Evolutionary conservation across 2,888 invertebrate species (phyloP).

Genomic region (Caenorhabditis wallacei): DNA sequence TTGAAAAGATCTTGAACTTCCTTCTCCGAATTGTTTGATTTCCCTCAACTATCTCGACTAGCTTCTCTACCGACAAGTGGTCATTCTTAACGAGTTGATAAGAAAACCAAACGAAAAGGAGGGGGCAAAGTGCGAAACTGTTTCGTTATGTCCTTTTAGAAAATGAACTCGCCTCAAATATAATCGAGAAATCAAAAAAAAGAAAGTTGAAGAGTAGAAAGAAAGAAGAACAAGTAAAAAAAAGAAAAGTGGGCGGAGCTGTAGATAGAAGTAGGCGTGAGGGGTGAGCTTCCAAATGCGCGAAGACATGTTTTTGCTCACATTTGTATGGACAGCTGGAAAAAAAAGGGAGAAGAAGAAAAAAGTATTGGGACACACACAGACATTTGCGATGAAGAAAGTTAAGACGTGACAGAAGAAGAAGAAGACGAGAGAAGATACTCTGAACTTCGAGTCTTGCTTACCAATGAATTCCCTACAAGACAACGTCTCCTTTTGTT

Average conservation of each 20-base stretch:
- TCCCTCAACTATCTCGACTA: conserved; percentile 13
- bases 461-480: conserved; percentile 52
- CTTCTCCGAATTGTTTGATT: conserved; percentile 38
- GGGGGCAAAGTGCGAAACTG: conserved; percentile 41
- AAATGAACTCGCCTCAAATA: neutral
- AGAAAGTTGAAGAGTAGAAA: neutral
- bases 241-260: conserved; percentile 15
- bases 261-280: conserved; percentile 51
- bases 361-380: conserved; percentile 27
- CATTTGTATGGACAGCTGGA: conserved; percentile 28
- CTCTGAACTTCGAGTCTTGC: conserved; percentile 6
- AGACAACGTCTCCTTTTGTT: conserved; percentile 24
- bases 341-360: conserved; percentile 9
- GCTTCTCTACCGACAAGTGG: conserved; percentile 52
- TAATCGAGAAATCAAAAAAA: neutral
- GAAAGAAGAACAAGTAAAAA: neutral
- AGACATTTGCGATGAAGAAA: conserved; percentile 35
- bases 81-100: conserved; percentile 43
- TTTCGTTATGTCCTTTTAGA: conserved; percentile 20
- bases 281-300: conserved; percentile 47
- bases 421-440: neutral
- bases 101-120: conserved; percentile 3
- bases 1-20: conserved; percentile 33
- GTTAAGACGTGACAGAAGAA: conserved; percentile 20
- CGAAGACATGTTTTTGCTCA: conserved; percentile 42